These are phyloP conservation scores for Chrysolina haemoptera DNA, from an alignment of 2,888 invertebrate genomes.

Conservation along the genomic window DNA sequence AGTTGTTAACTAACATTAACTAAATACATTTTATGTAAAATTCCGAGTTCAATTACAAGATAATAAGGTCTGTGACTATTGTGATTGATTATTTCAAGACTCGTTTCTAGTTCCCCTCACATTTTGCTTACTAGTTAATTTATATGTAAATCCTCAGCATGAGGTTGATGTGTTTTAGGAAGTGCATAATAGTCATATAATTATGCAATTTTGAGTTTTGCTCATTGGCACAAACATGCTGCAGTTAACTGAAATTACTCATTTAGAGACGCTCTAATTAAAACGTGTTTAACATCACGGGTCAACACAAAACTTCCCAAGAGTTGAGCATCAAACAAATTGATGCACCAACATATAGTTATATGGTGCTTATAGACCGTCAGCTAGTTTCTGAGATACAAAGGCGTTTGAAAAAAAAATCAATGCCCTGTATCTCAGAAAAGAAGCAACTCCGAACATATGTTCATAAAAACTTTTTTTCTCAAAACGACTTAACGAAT, in stretches of 20 bases:
- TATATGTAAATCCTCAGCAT: conserved; percentile 42
- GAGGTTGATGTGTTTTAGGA: conserved; percentile 35
- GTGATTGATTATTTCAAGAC: conserved; percentile 54
- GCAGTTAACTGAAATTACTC: conserved; percentile 35
- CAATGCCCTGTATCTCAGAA: too few species aligned
- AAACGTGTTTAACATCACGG: conserved; percentile 12
- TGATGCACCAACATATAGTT: neutral
- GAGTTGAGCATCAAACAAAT: conserved; percentile 10
- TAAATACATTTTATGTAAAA: conserved; percentile 63
- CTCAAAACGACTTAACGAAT: too few species aligned
- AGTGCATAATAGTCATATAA: conserved; percentile 43
- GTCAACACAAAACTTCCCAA: conserved; percentile 4
- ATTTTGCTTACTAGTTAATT: conserved; percentile 48
- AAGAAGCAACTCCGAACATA: too few species aligned
- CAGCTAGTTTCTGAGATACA: too few species aligned
- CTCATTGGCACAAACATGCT: conserved; percentile 35
- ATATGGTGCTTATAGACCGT: neutral
- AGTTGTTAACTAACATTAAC: conserved; percentile 62
- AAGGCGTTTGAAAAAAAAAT: too few species aligned
- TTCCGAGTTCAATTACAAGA: conserved; percentile 59
- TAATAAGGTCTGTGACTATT: conserved; percentile 58
- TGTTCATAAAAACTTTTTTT: too few species aligned
- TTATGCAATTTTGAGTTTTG: conserved; percentile 44
- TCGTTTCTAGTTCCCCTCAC: conserved; percentile 38
- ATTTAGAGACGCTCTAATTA: conserved; percentile 34